phyloP scores from a whole-genome alignment of 2,888 invertebrate species.

The Rapana venosa region DNA sequence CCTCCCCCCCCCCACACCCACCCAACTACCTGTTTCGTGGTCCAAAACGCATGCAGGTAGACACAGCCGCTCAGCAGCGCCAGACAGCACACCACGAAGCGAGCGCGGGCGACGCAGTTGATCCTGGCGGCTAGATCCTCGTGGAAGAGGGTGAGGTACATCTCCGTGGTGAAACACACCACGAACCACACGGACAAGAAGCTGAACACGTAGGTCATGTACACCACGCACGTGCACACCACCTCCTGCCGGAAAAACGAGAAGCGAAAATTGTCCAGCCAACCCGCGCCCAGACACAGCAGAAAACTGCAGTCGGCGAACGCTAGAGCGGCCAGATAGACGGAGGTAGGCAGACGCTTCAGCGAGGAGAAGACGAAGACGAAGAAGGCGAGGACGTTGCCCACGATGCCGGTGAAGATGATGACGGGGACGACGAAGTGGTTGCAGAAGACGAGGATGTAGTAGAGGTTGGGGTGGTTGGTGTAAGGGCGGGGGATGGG shows the following conservation, averaged over 20 bases:
- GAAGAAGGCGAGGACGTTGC: conserved; percentile 61
- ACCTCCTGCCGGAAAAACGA: conserved; percentile 58
- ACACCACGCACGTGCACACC: conserved; percentile 64
- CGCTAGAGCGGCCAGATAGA: conserved; percentile 63
- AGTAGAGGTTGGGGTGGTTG: background rate
- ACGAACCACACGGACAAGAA: conserved; percentile 69
- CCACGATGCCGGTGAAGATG: conserved; percentile 61
- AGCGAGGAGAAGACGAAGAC: conserved; percentile 62
- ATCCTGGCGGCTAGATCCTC: conserved; percentile 45
- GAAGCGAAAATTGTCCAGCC: conserved; percentile 58
- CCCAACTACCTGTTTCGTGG: conserved; percentile 52
- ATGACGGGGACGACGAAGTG: conserved; percentile 63
- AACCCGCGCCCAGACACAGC: conserved; percentile 59
- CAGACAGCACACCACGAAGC: conserved; percentile 53
- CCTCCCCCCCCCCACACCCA: background rate
- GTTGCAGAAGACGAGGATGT: conserved; percentile 37
- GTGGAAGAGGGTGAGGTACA: conserved; percentile 64
- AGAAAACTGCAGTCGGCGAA: conserved; percentile 65
- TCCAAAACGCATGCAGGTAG: conserved; percentile 62
- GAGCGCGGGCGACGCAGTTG: conserved; percentile 48
- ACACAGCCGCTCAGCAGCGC: conserved; percentile 53
- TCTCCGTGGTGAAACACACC: conserved; percentile 64
- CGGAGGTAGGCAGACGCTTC: conserved; percentile 61
- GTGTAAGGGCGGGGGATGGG: background rate
- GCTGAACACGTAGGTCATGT: conserved; percentile 63